Conservation (phyloP, 2,113 vertebrate genomes). For the Larimichthys polyactis region DNA sequence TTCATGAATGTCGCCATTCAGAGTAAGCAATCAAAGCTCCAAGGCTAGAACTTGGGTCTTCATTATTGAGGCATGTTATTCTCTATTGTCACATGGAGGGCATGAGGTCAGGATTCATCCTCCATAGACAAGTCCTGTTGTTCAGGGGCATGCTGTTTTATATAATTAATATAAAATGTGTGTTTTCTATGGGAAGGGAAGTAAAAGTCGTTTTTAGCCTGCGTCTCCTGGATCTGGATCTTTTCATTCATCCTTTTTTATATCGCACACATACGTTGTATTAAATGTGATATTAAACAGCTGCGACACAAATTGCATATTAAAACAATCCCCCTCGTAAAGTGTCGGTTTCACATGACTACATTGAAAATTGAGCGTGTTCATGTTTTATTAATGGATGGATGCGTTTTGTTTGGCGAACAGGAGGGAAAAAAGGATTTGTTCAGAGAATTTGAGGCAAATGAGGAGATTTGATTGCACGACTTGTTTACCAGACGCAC, state of each 20-base stretch:
- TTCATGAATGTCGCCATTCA: background rate
- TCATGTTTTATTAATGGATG: constrained; percentile 44
- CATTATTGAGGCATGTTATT: background rate
- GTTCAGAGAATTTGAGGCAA: constrained; percentile 23
- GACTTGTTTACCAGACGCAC: constrained; percentile 21
- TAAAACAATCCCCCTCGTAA: background rate
- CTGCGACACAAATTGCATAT: constrained; percentile 28
- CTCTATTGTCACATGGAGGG: background rate
- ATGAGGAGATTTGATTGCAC: constrained; percentile 41
- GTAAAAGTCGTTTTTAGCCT: too few relatives aligned
- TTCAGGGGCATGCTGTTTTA: background rate
- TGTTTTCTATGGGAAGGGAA: too few relatives aligned
- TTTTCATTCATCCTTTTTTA: too few relatives aligned
- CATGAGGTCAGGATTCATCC: background rate
- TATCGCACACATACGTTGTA: background rate
- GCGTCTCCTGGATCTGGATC: too few relatives aligned
- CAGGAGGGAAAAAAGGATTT: constrained; percentile 35
- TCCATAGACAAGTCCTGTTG: background rate
- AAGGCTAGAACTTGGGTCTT: background rate
- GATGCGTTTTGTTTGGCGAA: constrained; percentile 34
- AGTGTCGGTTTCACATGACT: constrained; percentile 18
- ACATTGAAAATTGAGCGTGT: background rate
- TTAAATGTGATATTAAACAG: constrained; percentile 44
- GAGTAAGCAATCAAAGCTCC: constrained; percentile 6
- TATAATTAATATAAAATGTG: background rate